Percentiles rank a stretch among this genome's conserved stretches.
These are phyloP conservation scores for Otus sunia DNA, from an alignment of 2,113 vertebrate genomes.

Conservation along the genomic window DNA sequence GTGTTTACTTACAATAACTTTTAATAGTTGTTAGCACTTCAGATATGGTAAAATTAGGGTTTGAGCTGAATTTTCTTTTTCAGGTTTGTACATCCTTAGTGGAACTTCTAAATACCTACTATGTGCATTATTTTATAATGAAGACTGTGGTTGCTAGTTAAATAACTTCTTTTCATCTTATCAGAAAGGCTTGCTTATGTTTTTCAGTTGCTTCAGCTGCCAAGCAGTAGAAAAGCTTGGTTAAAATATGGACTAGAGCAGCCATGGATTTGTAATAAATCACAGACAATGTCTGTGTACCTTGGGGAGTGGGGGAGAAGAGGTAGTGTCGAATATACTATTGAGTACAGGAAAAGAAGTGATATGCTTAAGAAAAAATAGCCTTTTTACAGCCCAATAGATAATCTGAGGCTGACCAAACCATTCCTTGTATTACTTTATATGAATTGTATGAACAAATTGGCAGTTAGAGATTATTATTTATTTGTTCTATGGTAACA, in stretches of 20 bases:
- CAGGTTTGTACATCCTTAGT: neutral
- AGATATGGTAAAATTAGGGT: neutral
- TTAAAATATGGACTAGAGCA: neutral
- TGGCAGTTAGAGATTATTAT: conserved; percentile 2
- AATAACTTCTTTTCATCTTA: neutral
- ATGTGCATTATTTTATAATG: neutral
- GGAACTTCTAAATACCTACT: neutral
- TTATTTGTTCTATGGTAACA: conserved; percentile 1
- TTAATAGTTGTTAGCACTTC: neutral
- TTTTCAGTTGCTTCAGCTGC: neutral
- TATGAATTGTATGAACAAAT: neutral
- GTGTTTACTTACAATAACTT: neutral
- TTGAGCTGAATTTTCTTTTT: neutral
- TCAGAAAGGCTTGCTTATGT: neutral
- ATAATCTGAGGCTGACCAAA: neutral
- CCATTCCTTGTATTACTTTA: neutral
- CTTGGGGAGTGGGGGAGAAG: no score
- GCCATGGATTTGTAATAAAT: neutral
- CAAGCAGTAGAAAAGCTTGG: neutral
- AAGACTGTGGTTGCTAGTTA: neutral
- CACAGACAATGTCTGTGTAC: neutral
- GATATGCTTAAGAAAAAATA: neutral
- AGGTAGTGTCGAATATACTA: neutral
- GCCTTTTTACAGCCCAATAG: neutral
- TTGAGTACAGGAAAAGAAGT: neutral